Percentiles rank a stretch among this genome's conserved stretches.
phyloP scores from a whole-genome alignment of 2,113 vertebrate genomes.

The Tringa solitaria region DNA sequence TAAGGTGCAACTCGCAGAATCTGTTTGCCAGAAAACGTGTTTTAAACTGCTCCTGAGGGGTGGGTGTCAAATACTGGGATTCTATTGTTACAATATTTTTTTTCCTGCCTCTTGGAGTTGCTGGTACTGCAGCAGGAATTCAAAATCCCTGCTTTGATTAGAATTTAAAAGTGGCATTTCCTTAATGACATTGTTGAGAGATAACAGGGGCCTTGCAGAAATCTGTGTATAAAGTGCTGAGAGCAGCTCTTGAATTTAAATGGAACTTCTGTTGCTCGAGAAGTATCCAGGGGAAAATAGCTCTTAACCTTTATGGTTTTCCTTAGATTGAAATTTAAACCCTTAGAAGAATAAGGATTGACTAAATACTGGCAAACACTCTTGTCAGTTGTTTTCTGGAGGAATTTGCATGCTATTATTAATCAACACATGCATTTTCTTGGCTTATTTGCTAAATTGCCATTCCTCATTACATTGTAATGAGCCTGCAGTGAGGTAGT shows the following conservation, averaged over 20 bases:
- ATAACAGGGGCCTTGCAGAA: background rate
- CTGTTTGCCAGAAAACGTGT: background rate
- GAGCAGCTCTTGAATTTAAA: background rate
- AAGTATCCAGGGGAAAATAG: background rate
- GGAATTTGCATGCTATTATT: background rate
- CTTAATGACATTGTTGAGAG: background rate
- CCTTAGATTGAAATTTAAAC: background rate
- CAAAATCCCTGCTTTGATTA: background rate
- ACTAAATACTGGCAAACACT: background rate
- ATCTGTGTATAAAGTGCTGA: background rate
- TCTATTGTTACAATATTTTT: background rate
- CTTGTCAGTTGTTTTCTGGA: background rate
- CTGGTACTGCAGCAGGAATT: background rate
- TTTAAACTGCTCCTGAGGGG: background rate
- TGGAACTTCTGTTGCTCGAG: background rate
- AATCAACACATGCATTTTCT: background rate
- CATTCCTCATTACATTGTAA: background rate
- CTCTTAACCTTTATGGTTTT: background rate
- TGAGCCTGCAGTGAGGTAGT: background rate
- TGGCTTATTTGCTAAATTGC: background rate
- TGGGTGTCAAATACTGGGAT: background rate
- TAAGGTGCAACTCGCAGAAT: conserved; percentile 57
- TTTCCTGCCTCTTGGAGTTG: background rate
- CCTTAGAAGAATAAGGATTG: background rate
- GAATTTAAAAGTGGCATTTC: background rate